These are phyloP conservation scores for Danio aesculapii DNA, from an alignment of 2,797 vertebrate species.

Conservation along the genomic window DNA sequence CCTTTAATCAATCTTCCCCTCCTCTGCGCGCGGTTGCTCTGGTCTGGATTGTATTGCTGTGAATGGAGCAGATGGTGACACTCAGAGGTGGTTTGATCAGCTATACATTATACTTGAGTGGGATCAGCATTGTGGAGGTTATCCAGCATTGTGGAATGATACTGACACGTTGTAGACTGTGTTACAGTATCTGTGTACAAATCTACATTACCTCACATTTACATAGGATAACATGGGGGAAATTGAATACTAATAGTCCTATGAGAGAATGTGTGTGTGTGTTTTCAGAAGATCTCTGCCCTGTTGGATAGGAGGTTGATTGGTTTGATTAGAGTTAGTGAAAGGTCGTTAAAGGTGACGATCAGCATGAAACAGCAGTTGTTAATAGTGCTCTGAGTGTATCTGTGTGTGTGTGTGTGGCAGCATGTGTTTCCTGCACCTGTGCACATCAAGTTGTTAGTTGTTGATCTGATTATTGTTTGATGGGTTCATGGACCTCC, in stretches of 20 bases:
- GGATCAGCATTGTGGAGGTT: slow-evolving; percentile 7
- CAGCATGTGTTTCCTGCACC: slow-evolving; percentile 12
- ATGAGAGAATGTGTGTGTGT: not conserved
- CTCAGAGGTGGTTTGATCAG: slow-evolving; percentile 69
- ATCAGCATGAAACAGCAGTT: slow-evolving; percentile 44
- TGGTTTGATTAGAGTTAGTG: slow-evolving; percentile 50
- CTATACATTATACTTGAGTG: slow-evolving; percentile 59
- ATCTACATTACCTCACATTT: not conserved
- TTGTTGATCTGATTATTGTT: slow-evolving; percentile 14
- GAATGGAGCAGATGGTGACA: slow-evolving; percentile 45
- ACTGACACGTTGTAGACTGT: not conserved
- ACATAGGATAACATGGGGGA: not conserved
- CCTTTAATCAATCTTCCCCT: slow-evolving; percentile 37
- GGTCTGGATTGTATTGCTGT: slow-evolving; percentile 47
- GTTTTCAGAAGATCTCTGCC: slow-evolving; percentile 36
- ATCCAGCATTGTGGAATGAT: slow-evolving; percentile 13
- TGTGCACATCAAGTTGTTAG: slow-evolving; percentile 4
- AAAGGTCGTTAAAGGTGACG: slow-evolving; percentile 68
- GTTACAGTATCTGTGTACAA: not conserved
- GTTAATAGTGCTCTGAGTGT: slow-evolving; percentile 20
- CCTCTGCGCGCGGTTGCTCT: slow-evolving; percentile 60
- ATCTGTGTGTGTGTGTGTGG: not conserved
- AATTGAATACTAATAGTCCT: not conserved
- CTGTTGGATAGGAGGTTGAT: slow-evolving; percentile 49
- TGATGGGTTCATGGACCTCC: not conserved